Evolutionary conservation across 1,140 invertebrate species (phyloP).

Genomic region (Alviniconcha marisindica): DNA sequence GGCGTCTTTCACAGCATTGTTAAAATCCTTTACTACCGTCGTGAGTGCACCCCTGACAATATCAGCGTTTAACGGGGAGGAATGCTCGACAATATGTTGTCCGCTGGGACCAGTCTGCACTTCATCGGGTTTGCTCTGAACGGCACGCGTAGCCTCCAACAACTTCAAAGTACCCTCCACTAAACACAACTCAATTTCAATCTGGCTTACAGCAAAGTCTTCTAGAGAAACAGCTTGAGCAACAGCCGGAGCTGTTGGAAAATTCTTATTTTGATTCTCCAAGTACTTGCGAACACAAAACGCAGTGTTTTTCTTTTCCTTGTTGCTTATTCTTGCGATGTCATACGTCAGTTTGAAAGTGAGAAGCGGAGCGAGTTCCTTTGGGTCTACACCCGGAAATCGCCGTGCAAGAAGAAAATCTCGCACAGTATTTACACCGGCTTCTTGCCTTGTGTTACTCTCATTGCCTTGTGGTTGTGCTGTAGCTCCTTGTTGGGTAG

Average conservation of each 20-base stretch:
- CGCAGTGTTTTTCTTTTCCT: background rate
- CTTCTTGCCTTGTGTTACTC: no score
- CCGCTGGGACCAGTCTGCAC: background rate
- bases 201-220: slow-evolving; percentile 20
- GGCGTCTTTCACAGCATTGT: background rate
- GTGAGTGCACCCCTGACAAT: slow-evolving; percentile 20
- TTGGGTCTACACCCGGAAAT: background rate
- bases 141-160: slow-evolving; percentile 22
- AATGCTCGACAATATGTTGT: no score
- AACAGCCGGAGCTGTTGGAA: no score
- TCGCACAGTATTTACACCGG: background rate
- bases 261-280: background rate
- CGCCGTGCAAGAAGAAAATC: background rate
- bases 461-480: no score
- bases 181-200: slow-evolving; percentile 1
- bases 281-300: background rate
- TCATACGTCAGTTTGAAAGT: background rate
- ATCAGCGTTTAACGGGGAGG: no score
- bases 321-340: background rate
- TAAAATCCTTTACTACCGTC: slow-evolving; percentile 19
- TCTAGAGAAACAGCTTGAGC: slow-evolving; percentile 8
- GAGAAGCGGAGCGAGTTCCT: background rate
- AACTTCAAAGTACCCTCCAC: slow-evolving; percentile 9
- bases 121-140: background rate
- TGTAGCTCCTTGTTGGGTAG: no score